Evolutionary conservation across 2,888 invertebrate genomes (phyloP).

Genomic region (Coelinius sp.): DNA sequence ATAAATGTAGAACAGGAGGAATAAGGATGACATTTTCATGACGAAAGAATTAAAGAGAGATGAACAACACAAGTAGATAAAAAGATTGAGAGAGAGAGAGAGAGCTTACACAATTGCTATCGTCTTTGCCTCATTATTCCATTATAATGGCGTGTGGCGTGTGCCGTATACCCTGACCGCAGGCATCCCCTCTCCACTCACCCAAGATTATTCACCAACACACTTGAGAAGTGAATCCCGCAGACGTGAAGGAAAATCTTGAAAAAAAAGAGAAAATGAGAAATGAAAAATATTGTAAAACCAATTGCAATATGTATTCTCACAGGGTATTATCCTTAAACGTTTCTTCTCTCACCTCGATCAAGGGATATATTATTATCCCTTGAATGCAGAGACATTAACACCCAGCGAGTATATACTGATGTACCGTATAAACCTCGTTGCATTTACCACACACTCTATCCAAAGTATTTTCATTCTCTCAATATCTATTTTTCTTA

Average conservation of each 20-base stretch:
- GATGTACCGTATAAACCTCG: conserved; percentile 12
- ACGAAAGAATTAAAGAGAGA: conserved; percentile 35
- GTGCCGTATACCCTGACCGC: conserved; percentile 62
- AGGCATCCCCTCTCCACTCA: conserved; percentile 41
- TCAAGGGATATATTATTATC: conserved; percentile 25
- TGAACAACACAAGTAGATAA: conserved; percentile 36
- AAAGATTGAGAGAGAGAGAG: conserved; percentile 37
- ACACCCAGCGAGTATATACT: background rate
- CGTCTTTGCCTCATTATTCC: conserved; percentile 69
- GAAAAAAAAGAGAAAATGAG: background rate
- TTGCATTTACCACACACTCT: conserved; percentile 17
- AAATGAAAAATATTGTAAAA: background rate
- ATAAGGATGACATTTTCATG: conserved; percentile 29
- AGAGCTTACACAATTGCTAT: conserved; percentile 64
- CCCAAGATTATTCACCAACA: conserved; percentile 12
- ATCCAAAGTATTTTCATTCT: conserved; percentile 9
- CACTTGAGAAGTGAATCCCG: conserved; percentile 15
- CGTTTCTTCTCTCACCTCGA: conserved; percentile 4
- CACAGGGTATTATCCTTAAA: conserved; percentile 17
- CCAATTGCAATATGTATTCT: conserved; percentile 1
- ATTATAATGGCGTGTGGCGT: conserved; percentile 69
- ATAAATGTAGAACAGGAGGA: conserved; percentile 40
- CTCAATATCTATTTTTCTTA: conserved; percentile 13
- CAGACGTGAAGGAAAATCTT: background rate
- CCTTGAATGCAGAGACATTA: conserved; percentile 21